Conservation (phyloP, 2,888 invertebrate genomes). For the Agonopterix subpropinquella region DNA sequence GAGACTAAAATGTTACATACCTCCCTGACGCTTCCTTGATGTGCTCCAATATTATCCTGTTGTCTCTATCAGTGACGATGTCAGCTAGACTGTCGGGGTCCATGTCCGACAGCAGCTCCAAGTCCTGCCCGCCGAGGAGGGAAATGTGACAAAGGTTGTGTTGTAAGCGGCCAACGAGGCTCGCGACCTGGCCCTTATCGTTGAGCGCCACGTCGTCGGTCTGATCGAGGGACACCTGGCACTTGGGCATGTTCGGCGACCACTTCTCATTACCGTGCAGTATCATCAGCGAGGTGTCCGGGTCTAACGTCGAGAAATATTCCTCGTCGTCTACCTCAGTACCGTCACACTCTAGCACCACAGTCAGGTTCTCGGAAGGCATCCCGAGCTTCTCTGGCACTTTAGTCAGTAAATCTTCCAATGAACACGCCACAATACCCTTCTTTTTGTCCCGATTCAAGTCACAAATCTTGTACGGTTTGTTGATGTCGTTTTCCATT, state of each 20-base stretch:
- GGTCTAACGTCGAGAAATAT: conserved; percentile 93
- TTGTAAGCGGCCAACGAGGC: conserved; percentile 84
- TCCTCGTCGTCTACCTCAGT: conserved; percentile 97
- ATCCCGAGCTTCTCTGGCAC: conserved; percentile 84
- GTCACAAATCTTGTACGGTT: conserved; percentile 88
- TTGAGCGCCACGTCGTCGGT: conserved; percentile 72
- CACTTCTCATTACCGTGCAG: conserved; percentile 86
- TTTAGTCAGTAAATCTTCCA: conserved; percentile 85
- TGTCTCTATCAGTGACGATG: conserved; percentile 83
- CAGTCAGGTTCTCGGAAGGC: conserved; percentile 80
- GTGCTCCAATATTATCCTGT: conserved; percentile 85
- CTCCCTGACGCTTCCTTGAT: conserved; percentile 89
- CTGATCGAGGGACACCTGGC: conserved; percentile 77
- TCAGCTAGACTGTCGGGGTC: conserved; percentile 91
- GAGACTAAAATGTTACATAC: too few species aligned
- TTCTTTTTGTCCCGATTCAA: conserved; percentile 86
- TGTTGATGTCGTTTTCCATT: conserved; percentile 77
- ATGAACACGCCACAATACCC: conserved; percentile 86
- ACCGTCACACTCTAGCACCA: conserved; percentile 93
- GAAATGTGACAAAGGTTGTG: conserved; percentile 90
- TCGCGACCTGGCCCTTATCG: conserved; percentile 79
- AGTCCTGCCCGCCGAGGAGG: conserved; percentile 86
- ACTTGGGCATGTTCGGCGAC: conserved; percentile 78
- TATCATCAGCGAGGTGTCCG: conserved; percentile 90
- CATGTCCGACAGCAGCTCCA: conserved; percentile 91